phyloP scores from a whole-genome alignment of 2,888 invertebrate species.

The Drosophila flavopinicola region DNA sequence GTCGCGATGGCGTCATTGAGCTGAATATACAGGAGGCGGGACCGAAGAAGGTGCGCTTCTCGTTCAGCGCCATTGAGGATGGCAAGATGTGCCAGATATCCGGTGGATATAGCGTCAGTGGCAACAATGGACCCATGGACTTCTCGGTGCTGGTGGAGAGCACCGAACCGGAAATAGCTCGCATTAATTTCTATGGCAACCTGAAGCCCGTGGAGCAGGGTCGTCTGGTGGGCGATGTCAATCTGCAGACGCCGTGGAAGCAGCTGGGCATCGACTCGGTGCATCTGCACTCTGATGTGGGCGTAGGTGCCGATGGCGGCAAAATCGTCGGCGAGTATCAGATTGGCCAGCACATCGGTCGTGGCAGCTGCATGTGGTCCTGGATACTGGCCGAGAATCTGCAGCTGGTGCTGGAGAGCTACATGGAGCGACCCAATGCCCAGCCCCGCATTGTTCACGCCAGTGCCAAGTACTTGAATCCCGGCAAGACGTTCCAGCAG shows the following conservation, averaged over 20 bases:
- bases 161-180: conserved; percentile 79
- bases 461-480: conserved; percentile 86
- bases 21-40: conserved; percentile 74
- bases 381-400: conserved; percentile 86
- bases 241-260: conserved; percentile 83
- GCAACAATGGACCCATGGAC: conserved; percentile 84
- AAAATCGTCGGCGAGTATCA: conserved; percentile 83
- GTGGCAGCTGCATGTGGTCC: conserved; percentile 85
- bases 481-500: conserved; percentile 85
- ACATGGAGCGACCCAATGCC: conserved; percentile 83
- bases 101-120: conserved; percentile 82
- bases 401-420: conserved; percentile 84
- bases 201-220: conserved; percentile 61
- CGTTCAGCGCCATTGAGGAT: conserved; percentile 83
- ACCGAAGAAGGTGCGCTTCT: conserved; percentile 77
- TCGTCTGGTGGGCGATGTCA: conserved; percentile 69
- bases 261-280: conserved; percentile 82
- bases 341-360: conserved; percentile 84
- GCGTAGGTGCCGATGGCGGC: conserved; percentile 73
- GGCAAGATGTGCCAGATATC: conserved; percentile 84
- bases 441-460: conserved; percentile 84
- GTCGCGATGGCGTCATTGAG: conserved; percentile 82
- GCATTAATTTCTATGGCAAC: conserved; percentile 80
- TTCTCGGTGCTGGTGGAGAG: conserved; percentile 82
- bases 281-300: conserved; percentile 73